Evolutionary conservation across 2,888 invertebrate species (phyloP), one percentile per base, ranked within the genome.

Genomic region (Drosophila suboccidentalis): DNA sequence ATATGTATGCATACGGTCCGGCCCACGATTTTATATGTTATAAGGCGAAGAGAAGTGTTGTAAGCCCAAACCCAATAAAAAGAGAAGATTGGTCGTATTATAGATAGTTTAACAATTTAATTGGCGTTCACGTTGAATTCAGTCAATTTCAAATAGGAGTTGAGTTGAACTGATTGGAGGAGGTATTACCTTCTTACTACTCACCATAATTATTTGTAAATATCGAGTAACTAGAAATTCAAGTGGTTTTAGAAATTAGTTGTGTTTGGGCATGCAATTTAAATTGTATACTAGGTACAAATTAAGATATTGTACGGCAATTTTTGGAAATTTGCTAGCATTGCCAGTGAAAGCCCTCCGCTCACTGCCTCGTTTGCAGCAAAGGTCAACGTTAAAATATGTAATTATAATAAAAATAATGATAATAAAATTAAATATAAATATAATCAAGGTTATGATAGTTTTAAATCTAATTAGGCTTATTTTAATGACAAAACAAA

Each of bases 301-400:
- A 43, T 44, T 49, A 54, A 57, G 44, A 36, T 11, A 34, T 44
- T 38, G 17, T 62, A 32, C 22, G 51, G 44, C 19, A 46, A 60
- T 46, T 53, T 29, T 53, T 19, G 43, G n/a, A 17, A 34, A 53
- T 36, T 34, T 66, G 50, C 8, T 8, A 50, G 60, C 50, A 51
- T 61, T 62, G 53, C 53, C 51, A 59, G 72, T 54, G 60, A 65
- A 65, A 71, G 72, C 75, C 78, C 63, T 76, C 75, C 75, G 75
- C 59, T 74, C 74, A 61, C 63, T 74, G 73, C 73, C 66, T 36
- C 58, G 22, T 39, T 55, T 49, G 68, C 62, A 55, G 75, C 62
- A 58, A 34, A 64, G 70, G 61, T 75, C 65, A 62, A 57, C 44
- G 69, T 70, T 74, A 60, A 49, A 72, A 47, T 53, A 50, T 41